Base-by-base conservation (phyloP, 2,113 vertebrate genomes). In the Ivindomyrus marchei region DNA sequence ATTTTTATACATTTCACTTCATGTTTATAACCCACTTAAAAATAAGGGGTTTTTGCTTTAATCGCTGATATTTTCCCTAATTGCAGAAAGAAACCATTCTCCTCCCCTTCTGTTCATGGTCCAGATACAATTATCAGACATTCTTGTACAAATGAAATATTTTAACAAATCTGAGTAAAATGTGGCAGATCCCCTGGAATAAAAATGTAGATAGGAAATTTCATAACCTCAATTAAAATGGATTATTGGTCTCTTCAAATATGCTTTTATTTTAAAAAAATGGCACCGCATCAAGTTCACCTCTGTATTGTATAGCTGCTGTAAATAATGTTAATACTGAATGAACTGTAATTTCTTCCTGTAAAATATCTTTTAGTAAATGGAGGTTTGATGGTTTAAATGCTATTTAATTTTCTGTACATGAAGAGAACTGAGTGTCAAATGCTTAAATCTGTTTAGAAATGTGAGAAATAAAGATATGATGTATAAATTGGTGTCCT, bases 241-340 rank as follows among this genome's bases (percentile, higher is more conserved):
- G 84, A 42, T 77, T 45, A 46, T 52, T n/a, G 13, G 3, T 31
- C 24, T 90, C 46, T 62, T 52, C 42, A 46, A 27, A 21, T 36
- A 58, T 50, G 66, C 4, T 56, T 90, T 50, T 90, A n/a, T 86
- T 90, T 77, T 80, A 49, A 88, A 88, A 36, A 45, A 46, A 31
- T 36, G 31, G 62, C 27, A 70, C 89, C 90, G 2, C 45, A 49
- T 50, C 36, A 92, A 90, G 89, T 92, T 92, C 91, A 93, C 94
- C 94, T 95, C 15, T 80, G 95, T 92, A 90, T 93, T 89, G 88
- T 92, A 93, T 93, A 92, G 91, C 87, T 90, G 92, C 91, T 96
- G 94, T 94, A 95, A 94, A 94, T 93, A 91, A 91, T 94, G 91
- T 93, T 92, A 90, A 93, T 92, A 85, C 91, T 94, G 90, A 93